phyloP scores from a whole-genome alignment of 2,113 vertebrate species.

The Opisthocomus hoazin region DNA sequence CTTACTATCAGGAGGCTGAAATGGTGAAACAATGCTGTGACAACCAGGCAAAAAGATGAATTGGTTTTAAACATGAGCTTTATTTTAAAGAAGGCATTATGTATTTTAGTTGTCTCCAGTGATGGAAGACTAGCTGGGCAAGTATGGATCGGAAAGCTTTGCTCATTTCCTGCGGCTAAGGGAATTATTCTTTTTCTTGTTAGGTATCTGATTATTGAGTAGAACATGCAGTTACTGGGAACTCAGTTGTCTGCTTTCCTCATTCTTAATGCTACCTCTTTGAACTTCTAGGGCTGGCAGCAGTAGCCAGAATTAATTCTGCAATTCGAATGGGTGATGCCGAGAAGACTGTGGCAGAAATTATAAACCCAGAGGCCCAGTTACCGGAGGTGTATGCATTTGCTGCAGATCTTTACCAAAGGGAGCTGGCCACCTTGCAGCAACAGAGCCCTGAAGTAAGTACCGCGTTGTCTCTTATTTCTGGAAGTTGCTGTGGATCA shows the following conservation, averaged over 20 bases:
- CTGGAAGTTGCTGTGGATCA: neutral
- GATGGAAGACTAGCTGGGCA: neutral
- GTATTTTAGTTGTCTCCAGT: neutral
- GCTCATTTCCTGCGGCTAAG: neutral
- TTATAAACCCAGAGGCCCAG: conserved; percentile 92
- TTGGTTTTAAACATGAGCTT: neutral
- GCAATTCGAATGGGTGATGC: conserved; percentile 82
- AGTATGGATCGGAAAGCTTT: neutral
- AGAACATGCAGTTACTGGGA: neutral
- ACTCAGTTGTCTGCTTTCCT: neutral
- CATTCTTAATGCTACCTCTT: neutral
- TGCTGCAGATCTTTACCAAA: conserved; percentile 91
- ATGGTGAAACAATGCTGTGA: neutral
- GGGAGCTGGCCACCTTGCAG: conserved; percentile 88
- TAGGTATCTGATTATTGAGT: neutral
- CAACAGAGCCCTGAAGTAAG: conserved; percentile 88
- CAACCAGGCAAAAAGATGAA: neutral
- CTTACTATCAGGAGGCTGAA: neutral
- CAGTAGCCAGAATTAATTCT: conserved; percentile 84
- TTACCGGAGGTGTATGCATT: conserved; percentile 87
- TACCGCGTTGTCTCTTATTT: neutral
- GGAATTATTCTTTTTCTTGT: neutral
- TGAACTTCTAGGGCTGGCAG: conserved; percentile 77
- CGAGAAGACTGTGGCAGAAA: conserved; percentile 84
- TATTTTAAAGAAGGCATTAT: neutral